Conservation (phyloP, 2,113 vertebrate species). For the Uropsilus gracilis region DNA sequence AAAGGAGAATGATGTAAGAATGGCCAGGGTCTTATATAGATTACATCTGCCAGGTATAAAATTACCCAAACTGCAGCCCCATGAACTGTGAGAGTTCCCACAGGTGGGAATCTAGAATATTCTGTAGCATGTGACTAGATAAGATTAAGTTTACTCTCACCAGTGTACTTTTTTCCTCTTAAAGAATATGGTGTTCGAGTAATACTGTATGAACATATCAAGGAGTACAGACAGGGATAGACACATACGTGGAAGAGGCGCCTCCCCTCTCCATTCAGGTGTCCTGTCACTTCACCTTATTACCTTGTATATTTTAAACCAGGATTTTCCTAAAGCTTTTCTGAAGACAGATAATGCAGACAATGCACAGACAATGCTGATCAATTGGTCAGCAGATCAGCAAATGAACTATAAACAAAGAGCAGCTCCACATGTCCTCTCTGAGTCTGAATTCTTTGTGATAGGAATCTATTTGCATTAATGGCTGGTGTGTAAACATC, state of each 20-base stretch:
- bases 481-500: background rate
- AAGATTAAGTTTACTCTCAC: background rate
- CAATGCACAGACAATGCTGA: background rate
- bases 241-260: fast-evolving
- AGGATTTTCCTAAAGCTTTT: background rate
- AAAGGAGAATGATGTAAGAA: background rate
- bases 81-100: background rate
- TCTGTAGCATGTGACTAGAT: background rate
- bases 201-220: background rate
- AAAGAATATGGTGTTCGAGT: background rate
- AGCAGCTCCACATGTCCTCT: background rate
- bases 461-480: background rate
- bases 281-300: background rate
- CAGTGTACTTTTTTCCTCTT: background rate
- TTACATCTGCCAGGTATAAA: background rate
- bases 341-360: background rate
- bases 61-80: background rate
- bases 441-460: background rate
- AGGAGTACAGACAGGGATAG: background rate
- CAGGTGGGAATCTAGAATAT: background rate
- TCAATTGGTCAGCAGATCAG: background rate
- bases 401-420: background rate
- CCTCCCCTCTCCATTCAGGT: background rate
- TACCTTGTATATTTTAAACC: background rate
- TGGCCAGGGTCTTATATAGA: background rate